Conservation (phyloP, 92 coral and sea anemone species). For the Siderastrea siderea region DNA sequence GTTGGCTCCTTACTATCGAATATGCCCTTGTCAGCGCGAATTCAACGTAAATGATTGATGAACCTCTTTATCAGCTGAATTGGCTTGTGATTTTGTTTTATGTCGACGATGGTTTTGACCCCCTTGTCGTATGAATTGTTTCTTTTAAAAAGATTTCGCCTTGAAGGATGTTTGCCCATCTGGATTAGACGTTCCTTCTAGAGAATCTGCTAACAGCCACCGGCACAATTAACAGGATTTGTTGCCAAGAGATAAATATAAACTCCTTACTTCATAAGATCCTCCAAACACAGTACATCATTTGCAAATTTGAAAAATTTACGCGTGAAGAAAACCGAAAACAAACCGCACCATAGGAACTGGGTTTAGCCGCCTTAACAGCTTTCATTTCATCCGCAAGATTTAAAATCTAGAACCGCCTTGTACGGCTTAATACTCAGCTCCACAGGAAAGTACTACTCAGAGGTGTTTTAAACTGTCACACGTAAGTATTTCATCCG, state of each 20-base stretch:
- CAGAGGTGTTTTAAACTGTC: background rate
- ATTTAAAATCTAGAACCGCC: too few relatives aligned
- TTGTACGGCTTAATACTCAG: background rate
- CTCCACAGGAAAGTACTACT: background rate
- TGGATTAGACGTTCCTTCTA: background rate
- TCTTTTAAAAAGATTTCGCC: background rate
- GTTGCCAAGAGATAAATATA: background rate
- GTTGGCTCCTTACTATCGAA: background rate
- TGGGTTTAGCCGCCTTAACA: too few relatives aligned
- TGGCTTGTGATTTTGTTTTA: background rate
- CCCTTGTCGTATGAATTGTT: background rate
- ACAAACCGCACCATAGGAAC: too few relatives aligned
- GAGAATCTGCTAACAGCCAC: constrained; percentile 29
- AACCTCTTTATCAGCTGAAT: background rate
- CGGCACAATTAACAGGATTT: constrained; percentile 22
- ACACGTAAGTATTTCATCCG: background rate
- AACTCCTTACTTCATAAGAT: background rate
- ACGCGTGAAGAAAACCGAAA: too few relatives aligned
- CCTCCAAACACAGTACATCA: background rate
- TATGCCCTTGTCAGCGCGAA: background rate
- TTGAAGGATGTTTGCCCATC: background rate
- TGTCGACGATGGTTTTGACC: background rate
- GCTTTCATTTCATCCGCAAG: too few relatives aligned
- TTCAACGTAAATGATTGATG: background rate
- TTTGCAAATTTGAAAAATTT: too few relatives aligned